Evolutionary conservation across 2,797 vertebrate species (phyloP).

Genomic region (Schizopygopsis malacanthus): DNA sequence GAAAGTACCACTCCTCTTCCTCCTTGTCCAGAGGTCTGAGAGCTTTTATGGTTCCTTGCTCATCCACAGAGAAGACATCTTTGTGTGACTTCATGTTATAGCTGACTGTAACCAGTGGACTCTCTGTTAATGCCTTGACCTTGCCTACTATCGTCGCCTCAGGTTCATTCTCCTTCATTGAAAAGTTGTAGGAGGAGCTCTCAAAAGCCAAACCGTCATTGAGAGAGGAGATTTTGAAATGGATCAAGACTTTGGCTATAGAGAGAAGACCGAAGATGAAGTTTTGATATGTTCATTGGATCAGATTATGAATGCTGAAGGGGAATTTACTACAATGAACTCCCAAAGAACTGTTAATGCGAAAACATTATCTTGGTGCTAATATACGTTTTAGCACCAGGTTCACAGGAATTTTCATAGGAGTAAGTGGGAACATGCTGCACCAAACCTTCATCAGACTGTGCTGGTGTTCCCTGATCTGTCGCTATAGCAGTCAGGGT

Average conservation of each 20-base stretch:
- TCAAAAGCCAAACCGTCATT: constrained; percentile 71
- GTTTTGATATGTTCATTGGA: too few relatives aligned
- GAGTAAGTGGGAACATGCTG: background rate
- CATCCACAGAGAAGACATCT: constrained; percentile 73
- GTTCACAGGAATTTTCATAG: too few relatives aligned
- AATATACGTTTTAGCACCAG: too few relatives aligned
- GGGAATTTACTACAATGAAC: too few relatives aligned
- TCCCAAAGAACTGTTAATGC: too few relatives aligned
- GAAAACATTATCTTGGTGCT: too few relatives aligned
- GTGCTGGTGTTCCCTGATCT: constrained; percentile 76
- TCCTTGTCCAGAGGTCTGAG: constrained; percentile 73
- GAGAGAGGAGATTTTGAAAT: constrained; percentile 70
- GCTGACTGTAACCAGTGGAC: constrained; percentile 52
- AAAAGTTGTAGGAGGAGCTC: constrained; percentile 77
- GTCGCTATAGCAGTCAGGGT: constrained; percentile 70
- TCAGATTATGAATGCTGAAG: too few relatives aligned
- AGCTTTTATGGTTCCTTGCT: constrained; percentile 71
- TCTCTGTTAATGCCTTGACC: constrained; percentile 71
- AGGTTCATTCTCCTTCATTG: constrained; percentile 69
- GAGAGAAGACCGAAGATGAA: constrained; percentile 50
- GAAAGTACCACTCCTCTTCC: constrained; percentile 70
- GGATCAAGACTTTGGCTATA: constrained; percentile 72
- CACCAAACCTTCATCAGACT: constrained; percentile 73
- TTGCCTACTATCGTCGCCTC: constrained; percentile 65
- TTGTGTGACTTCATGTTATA: constrained; percentile 73